Evolutionary conservation across 92 coral and sea anemone species (phyloP).

Genomic region (Muricea muricata): DNA sequence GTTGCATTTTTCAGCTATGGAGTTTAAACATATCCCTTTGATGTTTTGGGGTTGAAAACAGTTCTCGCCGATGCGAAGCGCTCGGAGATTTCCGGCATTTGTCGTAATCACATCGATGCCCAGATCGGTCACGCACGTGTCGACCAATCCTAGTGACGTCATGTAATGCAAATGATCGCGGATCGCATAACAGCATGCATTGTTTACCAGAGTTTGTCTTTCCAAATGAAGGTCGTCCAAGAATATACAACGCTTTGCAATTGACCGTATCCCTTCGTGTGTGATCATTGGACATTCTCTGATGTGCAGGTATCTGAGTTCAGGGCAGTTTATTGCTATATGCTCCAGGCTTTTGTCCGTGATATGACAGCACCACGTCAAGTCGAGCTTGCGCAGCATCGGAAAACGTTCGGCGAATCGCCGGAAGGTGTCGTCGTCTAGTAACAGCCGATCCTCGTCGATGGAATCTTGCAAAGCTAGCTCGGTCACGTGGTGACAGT

Average conservation of each 20-base stretch:
- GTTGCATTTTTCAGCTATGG: slow-evolving; percentile 72
- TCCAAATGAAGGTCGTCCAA: slow-evolving; percentile 71
- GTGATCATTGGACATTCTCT: slow-evolving; percentile 87
- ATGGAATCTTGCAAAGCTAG: slow-evolving; percentile 82
- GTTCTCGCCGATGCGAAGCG: slow-evolving; percentile 75
- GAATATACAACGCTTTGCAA: slow-evolving; percentile 69
- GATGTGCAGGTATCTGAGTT: slow-evolving; percentile 65
- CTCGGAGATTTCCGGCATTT: slow-evolving; percentile 71
- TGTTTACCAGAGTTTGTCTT: slow-evolving; percentile 69
- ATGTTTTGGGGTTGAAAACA: slow-evolving; percentile 73
- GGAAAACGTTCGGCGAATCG: slow-evolving; percentile 72
- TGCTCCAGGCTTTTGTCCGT: slow-evolving; percentile 76
- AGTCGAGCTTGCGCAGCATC: slow-evolving; percentile 60
- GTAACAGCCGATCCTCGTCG: slow-evolving; percentile 72
- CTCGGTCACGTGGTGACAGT: slow-evolving; percentile 52
- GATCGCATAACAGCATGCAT: slow-evolving; percentile 51
- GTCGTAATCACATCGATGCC: slow-evolving; percentile 74
- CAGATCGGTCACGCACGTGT: slow-evolving; percentile 77
- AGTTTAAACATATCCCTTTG: slow-evolving; percentile 65
- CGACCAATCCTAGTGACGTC: slow-evolving; percentile 59
- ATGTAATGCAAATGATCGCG: slow-evolving; percentile 65
- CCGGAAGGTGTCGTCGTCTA: slow-evolving; percentile 70
- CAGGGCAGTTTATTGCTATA: slow-evolving; percentile 64
- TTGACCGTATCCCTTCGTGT: slow-evolving; percentile 77
- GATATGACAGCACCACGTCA: slow-evolving; percentile 89